Base-by-base conservation (phyloP, 2,797 vertebrate species). In the Lutjanus campechanus region DNA sequence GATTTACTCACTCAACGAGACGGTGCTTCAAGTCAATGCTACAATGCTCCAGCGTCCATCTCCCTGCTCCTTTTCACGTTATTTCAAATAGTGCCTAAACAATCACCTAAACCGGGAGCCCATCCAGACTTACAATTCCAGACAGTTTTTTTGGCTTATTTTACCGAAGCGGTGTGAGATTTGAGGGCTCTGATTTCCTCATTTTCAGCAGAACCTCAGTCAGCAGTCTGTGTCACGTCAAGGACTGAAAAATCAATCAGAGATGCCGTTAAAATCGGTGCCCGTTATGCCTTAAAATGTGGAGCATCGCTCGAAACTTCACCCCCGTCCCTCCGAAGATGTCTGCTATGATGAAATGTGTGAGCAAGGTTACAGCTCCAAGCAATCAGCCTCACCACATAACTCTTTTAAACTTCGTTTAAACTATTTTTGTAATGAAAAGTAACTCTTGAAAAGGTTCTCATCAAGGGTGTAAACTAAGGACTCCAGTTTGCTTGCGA, bases 401-500 rank as follows among this genome's bases (percentile, higher is more conserved):
- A 36, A 88, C 77, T 76, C 93, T 93, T 90, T 91, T 93, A 94
- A 94, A 93, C 93, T 95, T 93, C 89, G 92, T 91, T 95, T 60
- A 62, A 86, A 68, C 59, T 88, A 80, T 92, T 92, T 91, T 90
- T 92, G 19, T 91, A 87, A 60, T 77, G 67, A 92, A 94, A 94
- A 92, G 87, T 88, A 95, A 95, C 93, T 79, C 53, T 62, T 58
- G 25, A 75, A 74, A 69, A 63, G 49, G 25, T 85, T 84, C 72
- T 75, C 54, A 22, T 64, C 49, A 63, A 87, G 83, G 62, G 41
- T 71, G 66, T 61, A 20, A 83, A 85, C 61, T 59, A 60, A 76
- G 70, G 84, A 71, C 54, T 86, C 69, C 51, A 55, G 77, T 84
- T 88, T 76, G 73, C 94, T 95, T 96, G 97, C 98, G 96, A 94